Base-by-base conservation (phyloP, 2,113 vertebrate species). In the Elachura formosa region DNA sequence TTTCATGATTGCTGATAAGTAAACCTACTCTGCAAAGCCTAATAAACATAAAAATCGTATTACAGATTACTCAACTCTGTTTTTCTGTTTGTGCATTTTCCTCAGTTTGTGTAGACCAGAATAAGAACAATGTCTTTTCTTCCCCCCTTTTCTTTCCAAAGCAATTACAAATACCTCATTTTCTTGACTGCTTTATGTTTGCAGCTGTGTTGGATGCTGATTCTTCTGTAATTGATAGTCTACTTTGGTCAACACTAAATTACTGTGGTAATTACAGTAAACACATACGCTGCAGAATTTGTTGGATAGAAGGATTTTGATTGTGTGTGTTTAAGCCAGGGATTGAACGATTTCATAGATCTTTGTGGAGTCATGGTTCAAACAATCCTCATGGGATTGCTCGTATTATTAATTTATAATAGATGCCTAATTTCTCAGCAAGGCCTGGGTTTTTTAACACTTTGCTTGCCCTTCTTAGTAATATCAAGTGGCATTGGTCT, bases 131-230 rank as follows among this genome's bases (percentile, higher is more conserved):
- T 84, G 74, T 56, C 38, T 29, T 61, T 31, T 59, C 51, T 55
- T 40, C 13, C 1, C 2, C 10, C 26, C 11, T 16, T 29, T 76
- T 54, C 36, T 87, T 75, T 93, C 78, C 74, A 59, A 92, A 79
- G 68, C 68, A 84, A 52, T 86, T 93, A 74, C 4, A 11, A 89
- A 34, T 71, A 82, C 85, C 69, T 89, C n/a, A 52, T 94, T 96
- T 92, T 78, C 84, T 89, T 92, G 49, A 92, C 81, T 92, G 77
- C 62, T 86, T 95, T 82, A 34, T 90, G 71, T 64, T 92, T 94
- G 89, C 93, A 94, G 94, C 94, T 94, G 78, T 83, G 84, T 93
- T 93, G 81, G 69, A 74, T 94, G 79, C 82, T 72, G 84, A 73
- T 83, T 88, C 63, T 90, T 95, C 67, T 95, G 40, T 93, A 95